Evolutionary conservation across 92 coral and sea anemone species (phyloP).

Genomic region (Palythoa caribaeorum): DNA sequence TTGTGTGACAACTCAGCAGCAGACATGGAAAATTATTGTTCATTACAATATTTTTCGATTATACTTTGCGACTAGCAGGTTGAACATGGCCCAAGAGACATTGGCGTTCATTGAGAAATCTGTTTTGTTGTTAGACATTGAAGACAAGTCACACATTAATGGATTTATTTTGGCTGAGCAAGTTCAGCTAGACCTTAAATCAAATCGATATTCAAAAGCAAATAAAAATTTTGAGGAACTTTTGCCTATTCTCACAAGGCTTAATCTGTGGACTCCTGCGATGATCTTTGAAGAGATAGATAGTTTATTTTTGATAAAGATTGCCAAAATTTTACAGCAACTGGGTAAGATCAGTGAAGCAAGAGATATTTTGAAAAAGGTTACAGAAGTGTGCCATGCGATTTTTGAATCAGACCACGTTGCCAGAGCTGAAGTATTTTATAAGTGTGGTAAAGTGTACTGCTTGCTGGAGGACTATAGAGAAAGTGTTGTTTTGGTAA

Average conservation of each 20-base stretch:
- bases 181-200: neutral
- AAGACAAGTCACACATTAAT: neutral
- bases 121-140: neutral
- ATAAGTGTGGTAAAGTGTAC: neutral
- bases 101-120: neutral
- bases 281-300: neutral
- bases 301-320: neutral
- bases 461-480: constrained; percentile 16
- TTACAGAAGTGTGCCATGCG: neutral
- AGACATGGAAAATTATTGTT: neutral
- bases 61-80: neutral
- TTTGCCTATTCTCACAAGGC: neutral
- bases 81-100: neutral
- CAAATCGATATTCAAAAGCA: neutral
- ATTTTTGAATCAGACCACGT: constrained; percentile 1
- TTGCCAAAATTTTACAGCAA: neutral
- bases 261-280: neutral
- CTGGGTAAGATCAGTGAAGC: constrained; percentile 7
- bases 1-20: neutral
- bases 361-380: neutral
- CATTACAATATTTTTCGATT: neutral
- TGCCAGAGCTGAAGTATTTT: constrained; percentile 28
- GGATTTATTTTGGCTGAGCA: neutral
- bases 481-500: neutral
- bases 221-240: neutral